These are phyloP conservation scores for Poecilia wingei DNA, from an alignment of 2,797 vertebrate species.

Conservation along the genomic window DNA sequence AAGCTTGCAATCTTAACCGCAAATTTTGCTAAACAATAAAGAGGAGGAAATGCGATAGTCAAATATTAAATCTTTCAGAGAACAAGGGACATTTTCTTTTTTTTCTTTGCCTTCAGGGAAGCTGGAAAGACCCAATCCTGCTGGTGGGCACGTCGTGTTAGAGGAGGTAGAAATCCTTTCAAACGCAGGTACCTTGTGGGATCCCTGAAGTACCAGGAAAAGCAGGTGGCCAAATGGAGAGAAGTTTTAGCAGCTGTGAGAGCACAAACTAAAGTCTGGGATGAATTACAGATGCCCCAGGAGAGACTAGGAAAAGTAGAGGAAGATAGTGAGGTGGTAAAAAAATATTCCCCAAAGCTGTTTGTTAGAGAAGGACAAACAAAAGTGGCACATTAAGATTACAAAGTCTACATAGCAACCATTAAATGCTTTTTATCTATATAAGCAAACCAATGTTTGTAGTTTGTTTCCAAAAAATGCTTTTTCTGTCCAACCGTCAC, in stretches of 20 bases:
- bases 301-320: background rate
- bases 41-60: background rate
- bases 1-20: background rate
- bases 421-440: background rate
- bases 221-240: background rate
- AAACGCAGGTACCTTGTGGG: background rate
- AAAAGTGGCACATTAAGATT: background rate
- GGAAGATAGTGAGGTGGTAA: background rate
- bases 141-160: background rate
- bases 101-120: background rate
- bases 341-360: background rate
- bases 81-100: no score
- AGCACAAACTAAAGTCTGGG: background rate
- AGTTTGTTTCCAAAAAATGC: background rate
- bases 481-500: background rate
- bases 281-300: background rate
- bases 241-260: background rate
- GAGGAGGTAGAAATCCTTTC: background rate
- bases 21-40: no score
- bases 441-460: background rate
- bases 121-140: background rate
- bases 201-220: background rate
- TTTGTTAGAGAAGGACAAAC: background rate
- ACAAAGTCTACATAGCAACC: background rate
- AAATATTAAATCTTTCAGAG: conserved; percentile 1